phyloP scores from a whole-genome alignment of 1,140 invertebrate species.

The Oncopodura yosiiana region DNA sequence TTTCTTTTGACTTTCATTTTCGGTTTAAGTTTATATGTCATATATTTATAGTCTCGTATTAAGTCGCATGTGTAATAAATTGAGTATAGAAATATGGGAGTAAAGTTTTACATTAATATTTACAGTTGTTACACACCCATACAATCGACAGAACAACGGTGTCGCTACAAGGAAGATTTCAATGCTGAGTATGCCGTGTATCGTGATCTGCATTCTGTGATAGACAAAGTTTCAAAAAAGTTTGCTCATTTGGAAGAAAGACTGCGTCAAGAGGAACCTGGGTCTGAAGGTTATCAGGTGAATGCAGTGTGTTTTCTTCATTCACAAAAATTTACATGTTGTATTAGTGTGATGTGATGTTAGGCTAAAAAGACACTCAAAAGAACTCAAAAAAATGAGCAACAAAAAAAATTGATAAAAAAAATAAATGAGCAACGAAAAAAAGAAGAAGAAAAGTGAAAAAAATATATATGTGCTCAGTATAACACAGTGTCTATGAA shows the following conservation, averaged over 20 bases:
- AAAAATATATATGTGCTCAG: too few relatives aligned
- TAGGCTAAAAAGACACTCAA: too few relatives aligned
- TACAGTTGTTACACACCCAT: constrained; percentile 68
- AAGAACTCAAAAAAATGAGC: too few relatives aligned
- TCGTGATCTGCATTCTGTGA: constrained; percentile 57
- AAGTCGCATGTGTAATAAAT: too few relatives aligned
- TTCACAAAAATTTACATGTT: too few relatives aligned
- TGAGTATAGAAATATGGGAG: too few relatives aligned
- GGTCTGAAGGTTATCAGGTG: constrained; percentile 47
- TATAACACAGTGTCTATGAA: too few relatives aligned
- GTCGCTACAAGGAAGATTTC: constrained; percentile 79
- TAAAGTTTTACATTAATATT: constrained; percentile 21
- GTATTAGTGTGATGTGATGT: too few relatives aligned
- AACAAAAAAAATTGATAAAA: too few relatives aligned
- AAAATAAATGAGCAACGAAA: too few relatives aligned
- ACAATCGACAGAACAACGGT: constrained; percentile 59
- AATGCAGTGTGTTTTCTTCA: constrained; percentile 1
- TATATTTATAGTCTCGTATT: background rate
- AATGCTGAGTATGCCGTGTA: constrained; percentile 76
- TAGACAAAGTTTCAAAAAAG: constrained; percentile 62
- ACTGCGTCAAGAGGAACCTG: constrained; percentile 47
- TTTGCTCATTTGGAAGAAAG: constrained; percentile 63
- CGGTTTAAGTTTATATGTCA: background rate
- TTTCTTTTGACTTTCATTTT: too few relatives aligned
- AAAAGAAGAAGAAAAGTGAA: too few relatives aligned